A percentile compares a stretch with the other conserved stretches of the same genome.
phyloP scores from a whole-genome alignment of 2,113 vertebrate species.

The Sinosuthora webbiana region DNA sequence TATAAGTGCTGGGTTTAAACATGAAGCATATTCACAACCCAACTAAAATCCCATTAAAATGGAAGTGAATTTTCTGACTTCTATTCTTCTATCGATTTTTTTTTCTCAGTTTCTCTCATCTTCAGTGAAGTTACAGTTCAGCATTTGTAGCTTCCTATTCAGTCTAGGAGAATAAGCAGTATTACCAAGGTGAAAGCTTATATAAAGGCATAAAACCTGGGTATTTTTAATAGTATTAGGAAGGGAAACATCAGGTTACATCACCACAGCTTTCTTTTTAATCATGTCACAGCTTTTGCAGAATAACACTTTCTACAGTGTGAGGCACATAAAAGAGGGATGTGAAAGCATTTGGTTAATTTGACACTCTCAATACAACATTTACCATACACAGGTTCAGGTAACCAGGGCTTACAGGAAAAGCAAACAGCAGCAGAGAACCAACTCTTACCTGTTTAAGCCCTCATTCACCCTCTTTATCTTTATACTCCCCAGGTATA shows the following conservation, averaged over 20 bases:
- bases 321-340: background rate
- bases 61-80: background rate
- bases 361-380: background rate
- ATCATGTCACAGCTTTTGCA: background rate
- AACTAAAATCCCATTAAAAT: constrained; percentile 15
- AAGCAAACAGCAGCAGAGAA: background rate
- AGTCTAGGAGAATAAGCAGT: background rate
- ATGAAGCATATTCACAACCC: background rate
- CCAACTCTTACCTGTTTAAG: background rate
- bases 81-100: background rate
- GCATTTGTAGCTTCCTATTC: background rate
- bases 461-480: background rate
- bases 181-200: background rate
- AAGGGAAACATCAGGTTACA: background rate
- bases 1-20: background rate
- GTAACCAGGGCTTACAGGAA: background rate
- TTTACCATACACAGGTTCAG: background rate
- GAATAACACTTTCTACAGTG: background rate
- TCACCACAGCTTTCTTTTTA: background rate
- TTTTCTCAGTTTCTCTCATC: background rate
- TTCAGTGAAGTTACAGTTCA: background rate
- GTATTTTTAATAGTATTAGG: background rate
- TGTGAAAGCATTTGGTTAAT: background rate
- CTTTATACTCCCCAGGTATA: background rate
- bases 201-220: background rate